Base-by-base conservation (phyloP, 2,888 invertebrate species). In the Nesidiocoris tenuis region DNA sequence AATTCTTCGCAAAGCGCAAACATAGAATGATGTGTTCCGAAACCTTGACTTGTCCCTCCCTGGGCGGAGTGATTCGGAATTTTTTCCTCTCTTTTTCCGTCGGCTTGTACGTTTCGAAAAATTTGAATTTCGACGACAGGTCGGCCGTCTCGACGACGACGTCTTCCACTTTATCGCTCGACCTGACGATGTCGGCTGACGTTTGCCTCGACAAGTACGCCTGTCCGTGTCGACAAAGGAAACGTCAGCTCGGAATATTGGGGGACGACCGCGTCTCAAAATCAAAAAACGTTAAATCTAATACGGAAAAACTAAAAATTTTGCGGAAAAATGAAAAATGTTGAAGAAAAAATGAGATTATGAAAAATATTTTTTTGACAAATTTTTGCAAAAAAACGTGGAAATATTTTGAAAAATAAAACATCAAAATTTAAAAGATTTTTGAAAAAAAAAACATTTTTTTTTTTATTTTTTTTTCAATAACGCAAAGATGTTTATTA, bases 41-140 rank as follows among this genome's bases (percentile, higher is more conserved):
- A 81, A 88, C 88, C 88, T 90, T 89, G 77, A 87, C 87, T 85
- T 90, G 89, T 79, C 90, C 89, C 81, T 95, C 94, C 79, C 94
- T 86, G 0, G 95, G 95, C 78, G 95, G 95, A 56, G 95, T 95
- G 85, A 95, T 94, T 81, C 94, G 88, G 86, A 95, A 95, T 83
- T 89, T 87, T 84, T 90, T 91, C 81, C 89, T 87, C 80, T 87
- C 85, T 82, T 87, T 86, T 80, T 88, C 87, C 80, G 90, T 90
- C 67, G 92, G 91, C 82, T 87, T 88, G 86, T 92, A 95, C 0
- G 90, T 91, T 87, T 95, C 95, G 85, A 95, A 95, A 87, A 95
- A 95, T 85, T 92, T 91, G 87, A 95, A 96, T 81, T 93, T 88
- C 83, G 92, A 90, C 75, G 92, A 90, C 80, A 95, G 90, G 84